A percentile compares a stretch with the other conserved stretches of the same genome.
Evolutionary conservation across 2,888 invertebrate genomes (phyloP).

Genomic region (Hirtodrosophila alboralis): DNA sequence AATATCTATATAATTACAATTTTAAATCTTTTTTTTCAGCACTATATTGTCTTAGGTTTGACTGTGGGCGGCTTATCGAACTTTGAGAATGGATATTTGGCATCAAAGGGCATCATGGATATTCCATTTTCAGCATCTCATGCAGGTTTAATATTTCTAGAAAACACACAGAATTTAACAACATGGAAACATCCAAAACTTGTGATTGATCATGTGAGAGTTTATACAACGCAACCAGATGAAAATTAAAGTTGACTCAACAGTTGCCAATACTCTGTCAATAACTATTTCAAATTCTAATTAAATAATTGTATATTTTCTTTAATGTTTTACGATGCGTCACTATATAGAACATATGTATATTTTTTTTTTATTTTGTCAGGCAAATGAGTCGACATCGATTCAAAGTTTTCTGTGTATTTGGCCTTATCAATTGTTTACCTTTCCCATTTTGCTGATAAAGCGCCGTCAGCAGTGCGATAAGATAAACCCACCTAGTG

Average conservation of each 20-base stretch:
- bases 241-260: constrained; percentile 10
- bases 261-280: neutral
- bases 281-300: neutral
- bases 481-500: constrained; percentile 42
- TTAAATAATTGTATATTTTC: too few relatives aligned
- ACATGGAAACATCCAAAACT: constrained; percentile 20
- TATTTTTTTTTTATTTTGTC: constrained; percentile 10
- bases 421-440: constrained; percentile 42
- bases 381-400: constrained; percentile 37
- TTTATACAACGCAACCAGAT: constrained; percentile 16
- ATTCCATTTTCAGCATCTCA: neutral
- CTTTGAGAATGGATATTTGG: constrained; percentile 2
- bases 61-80: constrained; percentile 36
- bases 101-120: accelerated
- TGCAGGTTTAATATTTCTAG: neutral
- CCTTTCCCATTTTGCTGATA: constrained; percentile 36
- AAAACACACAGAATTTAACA: neutral
- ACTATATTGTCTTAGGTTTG: constrained; percentile 26
- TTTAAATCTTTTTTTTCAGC: constrained; percentile 5
- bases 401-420: constrained; percentile 5
- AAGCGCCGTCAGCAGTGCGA: constrained; percentile 21
- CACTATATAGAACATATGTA: constrained; percentile 12
- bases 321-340: constrained; percentile 26
- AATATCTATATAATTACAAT: neutral
- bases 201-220: constrained; percentile 15